phyloP scores from a whole-genome alignment of 2,797 vertebrate species.

The Acestrorhynchus altus region DNA sequence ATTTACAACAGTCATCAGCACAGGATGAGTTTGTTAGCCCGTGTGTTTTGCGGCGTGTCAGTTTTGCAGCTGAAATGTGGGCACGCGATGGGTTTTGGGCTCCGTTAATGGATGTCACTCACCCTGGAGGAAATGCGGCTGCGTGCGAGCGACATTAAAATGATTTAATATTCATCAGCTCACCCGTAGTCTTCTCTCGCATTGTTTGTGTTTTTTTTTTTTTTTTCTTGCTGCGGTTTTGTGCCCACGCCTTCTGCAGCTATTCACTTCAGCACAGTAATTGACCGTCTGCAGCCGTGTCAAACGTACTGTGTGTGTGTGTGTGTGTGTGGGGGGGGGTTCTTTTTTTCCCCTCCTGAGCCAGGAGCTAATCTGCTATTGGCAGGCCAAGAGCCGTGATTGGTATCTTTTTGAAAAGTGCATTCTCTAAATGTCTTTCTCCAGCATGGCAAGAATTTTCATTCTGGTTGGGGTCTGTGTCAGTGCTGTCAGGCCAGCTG shows the following conservation, averaged over 20 bases:
- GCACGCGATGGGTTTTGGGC: not conserved
- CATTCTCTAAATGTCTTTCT: constrained; percentile 63
- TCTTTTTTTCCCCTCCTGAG: constrained; percentile 28
- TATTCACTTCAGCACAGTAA: constrained; percentile 39
- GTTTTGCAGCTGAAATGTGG: not conserved
- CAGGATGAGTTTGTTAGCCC: constrained; percentile 30
- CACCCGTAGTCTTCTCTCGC: not conserved
- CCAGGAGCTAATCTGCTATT: constrained; percentile 59
- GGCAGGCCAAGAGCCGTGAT: constrained; percentile 52
- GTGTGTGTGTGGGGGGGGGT: constrained; percentile 34
- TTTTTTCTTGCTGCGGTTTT: not conserved
- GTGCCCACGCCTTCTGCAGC: constrained; percentile 14
- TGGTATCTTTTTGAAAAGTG: constrained; percentile 58
- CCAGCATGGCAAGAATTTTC: constrained; percentile 51
- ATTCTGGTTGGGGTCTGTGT: constrained; percentile 50
- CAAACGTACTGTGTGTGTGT: constrained; percentile 44
- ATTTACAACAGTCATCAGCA: constrained; percentile 39
- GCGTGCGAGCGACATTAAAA: constrained; percentile 17
- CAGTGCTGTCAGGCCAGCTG: constrained; percentile 45
- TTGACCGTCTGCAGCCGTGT: constrained; percentile 47
- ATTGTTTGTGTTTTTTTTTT: not conserved
- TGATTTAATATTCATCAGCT: constrained; percentile 40
- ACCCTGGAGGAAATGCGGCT: constrained; percentile 8
- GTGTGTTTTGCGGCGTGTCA: constrained; percentile 33
- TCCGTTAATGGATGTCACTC: constrained; percentile 38